Percentiles rank a stretch among this genome's conserved stretches.
These are phyloP conservation scores for Drosophila antonietae DNA, from an alignment of 2,888 invertebrate species.

Conservation along the genomic window DNA sequence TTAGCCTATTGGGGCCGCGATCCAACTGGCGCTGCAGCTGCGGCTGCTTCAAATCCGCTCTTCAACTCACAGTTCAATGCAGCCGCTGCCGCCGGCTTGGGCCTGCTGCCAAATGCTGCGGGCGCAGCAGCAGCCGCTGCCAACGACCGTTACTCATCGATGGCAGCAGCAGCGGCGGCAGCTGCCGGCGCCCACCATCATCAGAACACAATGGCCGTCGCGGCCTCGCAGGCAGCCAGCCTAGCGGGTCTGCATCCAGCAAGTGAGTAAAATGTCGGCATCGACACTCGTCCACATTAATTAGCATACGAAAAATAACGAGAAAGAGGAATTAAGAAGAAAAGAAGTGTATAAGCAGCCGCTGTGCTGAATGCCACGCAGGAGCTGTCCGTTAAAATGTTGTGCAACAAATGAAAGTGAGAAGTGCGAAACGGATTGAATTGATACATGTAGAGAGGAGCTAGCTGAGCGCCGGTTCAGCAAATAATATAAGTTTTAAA, in stretches of 20 bases:
- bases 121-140: conserved; percentile 73
- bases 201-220: conserved; percentile 92
- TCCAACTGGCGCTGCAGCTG: conserved; percentile 83
- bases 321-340: neutral
- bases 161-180: conserved; percentile 84
- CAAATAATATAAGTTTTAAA: neutral
- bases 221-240: conserved; percentile 94
- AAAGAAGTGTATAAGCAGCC: neutral
- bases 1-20: conserved; percentile 94
- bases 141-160: conserved; percentile 83
- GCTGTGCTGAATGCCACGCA: neutral
- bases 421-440: neutral
- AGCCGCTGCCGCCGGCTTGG: conserved; percentile 83
- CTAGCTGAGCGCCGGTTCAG: neutral
- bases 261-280: conserved; percentile 86
- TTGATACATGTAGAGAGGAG: neutral
- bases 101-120: conserved; percentile 84
- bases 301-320: neutral
- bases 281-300: conserved; percentile 36
- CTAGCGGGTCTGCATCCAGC: conserved; percentile 90
- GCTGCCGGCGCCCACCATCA: conserved; percentile 86
- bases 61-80: conserved; percentile 85
- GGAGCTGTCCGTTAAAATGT: conserved; percentile 11
- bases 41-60: conserved; percentile 84
- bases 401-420: neutral